Evolutionary conservation across 2,888 invertebrate genomes (phyloP).

Genomic region (Yponomeuta cagnagella): DNA sequence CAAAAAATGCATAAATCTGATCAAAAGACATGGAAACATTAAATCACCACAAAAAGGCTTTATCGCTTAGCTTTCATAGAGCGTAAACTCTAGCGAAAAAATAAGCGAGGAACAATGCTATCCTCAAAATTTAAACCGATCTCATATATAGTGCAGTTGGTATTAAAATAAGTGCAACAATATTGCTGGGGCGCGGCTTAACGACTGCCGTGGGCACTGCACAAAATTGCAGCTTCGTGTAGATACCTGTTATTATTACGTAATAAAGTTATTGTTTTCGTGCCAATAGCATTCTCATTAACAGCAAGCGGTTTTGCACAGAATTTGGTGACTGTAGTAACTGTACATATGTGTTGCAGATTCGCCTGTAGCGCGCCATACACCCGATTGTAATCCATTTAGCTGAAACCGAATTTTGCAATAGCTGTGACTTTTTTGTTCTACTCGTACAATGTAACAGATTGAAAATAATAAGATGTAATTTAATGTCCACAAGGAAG

Average conservation of each 20-base stretch:
- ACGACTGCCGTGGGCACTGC: constrained; percentile 1
- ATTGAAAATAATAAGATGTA: background rate
- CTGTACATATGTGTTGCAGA: background rate
- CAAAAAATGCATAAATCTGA: too few relatives aligned
- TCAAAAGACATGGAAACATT: too few relatives aligned
- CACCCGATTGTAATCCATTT: background rate
- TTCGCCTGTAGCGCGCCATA: background rate
- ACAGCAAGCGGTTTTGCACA: background rate
- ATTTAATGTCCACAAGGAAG: background rate
- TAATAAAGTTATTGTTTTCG: constrained; percentile 13
- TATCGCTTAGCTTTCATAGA: too few relatives aligned
- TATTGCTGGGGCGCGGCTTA: background rate
- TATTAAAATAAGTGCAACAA: constrained; percentile 3
- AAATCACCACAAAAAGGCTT: too few relatives aligned
- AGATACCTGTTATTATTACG: constrained; percentile 4
- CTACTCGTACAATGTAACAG: background rate
- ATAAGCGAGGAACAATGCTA: background rate
- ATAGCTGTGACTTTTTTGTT: background rate
- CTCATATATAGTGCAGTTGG: background rate
- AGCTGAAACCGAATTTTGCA: background rate
- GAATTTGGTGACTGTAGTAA: background rate
- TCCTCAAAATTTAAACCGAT: background rate
- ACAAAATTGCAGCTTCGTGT: constrained; percentile 10
- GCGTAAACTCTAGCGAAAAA: too few relatives aligned
- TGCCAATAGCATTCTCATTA: constrained; percentile 10